phyloP scores from a whole-genome alignment of 2,797 vertebrate genomes.

The Cetoscarus ocellatus region DNA sequence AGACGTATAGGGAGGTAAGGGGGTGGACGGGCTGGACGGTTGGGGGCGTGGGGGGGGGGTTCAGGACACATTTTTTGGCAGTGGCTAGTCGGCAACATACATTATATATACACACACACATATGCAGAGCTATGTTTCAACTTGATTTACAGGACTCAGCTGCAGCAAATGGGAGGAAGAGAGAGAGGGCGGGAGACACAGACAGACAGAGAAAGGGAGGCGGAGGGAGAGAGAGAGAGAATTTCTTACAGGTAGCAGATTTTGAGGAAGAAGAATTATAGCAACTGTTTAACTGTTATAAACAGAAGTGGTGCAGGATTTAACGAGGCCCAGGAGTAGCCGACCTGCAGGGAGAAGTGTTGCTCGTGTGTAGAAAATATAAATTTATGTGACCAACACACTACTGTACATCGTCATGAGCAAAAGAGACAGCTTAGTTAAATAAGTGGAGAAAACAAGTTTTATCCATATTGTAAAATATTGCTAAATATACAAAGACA shows the following conservation, averaged over 20 bases:
- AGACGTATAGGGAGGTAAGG: slow-evolving; percentile 71
- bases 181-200: slow-evolving; percentile 15
- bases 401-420: slow-evolving; percentile 6
- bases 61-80: slow-evolving; percentile 91
- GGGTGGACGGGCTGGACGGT: background rate
- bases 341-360: slow-evolving; percentile 23
- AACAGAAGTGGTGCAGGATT: slow-evolving; percentile 50
- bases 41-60: slow-evolving; percentile 33
- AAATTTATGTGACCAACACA: slow-evolving; percentile 40
- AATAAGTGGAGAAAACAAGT: no score
- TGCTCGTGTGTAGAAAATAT: slow-evolving; percentile 36
- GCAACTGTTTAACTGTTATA: slow-evolving; percentile 47
- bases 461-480: no score
- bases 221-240: slow-evolving; percentile 14
- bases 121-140: slow-evolving; percentile 67
- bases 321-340: slow-evolving; percentile 37
- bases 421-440: background rate
- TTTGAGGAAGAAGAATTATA: slow-evolving; percentile 38
- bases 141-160: slow-evolving; percentile 86
- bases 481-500: no score
- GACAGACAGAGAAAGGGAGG: slow-evolving; percentile 22
- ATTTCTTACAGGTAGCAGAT: slow-evolving; percentile 63
- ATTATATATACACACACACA: slow-evolving; percentile 57
- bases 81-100: slow-evolving; percentile 57
- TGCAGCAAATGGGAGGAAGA: slow-evolving; percentile 60